Base-by-base conservation (phyloP, 2,888 invertebrate species). In the Gandaritis pyraliata region DNA sequence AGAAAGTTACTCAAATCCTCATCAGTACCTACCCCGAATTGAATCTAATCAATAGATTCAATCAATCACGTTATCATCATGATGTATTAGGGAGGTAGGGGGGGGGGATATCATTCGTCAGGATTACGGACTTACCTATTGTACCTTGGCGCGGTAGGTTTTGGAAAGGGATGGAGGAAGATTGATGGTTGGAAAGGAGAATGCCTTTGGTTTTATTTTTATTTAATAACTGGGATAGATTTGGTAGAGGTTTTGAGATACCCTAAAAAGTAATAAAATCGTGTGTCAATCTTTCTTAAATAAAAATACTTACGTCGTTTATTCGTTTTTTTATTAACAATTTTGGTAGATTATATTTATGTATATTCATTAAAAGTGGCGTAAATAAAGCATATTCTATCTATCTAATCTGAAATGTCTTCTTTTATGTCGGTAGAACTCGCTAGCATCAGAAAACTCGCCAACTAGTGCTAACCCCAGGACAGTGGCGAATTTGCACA, bases 401-500 rank as follows among this genome's bases (percentile, higher is more conserved):
- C 23, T 29, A 7, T 8, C 1, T 8, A 47, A 1, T 6, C 1
- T 33, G 8, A 11, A 8, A 33, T 33, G 5, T 33, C 8, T 33
- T 33, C 10, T 15, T 23, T 23, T 23, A 3, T 2, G 23, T 23
- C 23, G 3, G n/a, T 23, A 23, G 3, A 23, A 23, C 23, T 23
- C 23, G 23, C 23, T 23, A 23, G 23, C 23, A 23, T 23, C 23
- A 5, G 23, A 23, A 6, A 23, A 23, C 23, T 15, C 6, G 12
- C 7, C 1, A 55, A 48, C 55, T 39, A 5, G 39, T 56, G 55
- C 55, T 39, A 30, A 23, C 36, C 15, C 7, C 38, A 1, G 29
- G 29, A 29, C 29, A 12, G 29, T 10, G 61, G 43, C 67, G 70
- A 71, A 86, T 87, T 88, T 88, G 87, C 89, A 81, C 85, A 88